These are phyloP conservation scores for Propithecus coquereli DNA, from an alignment of 2,113 vertebrate genomes.

Conservation along the genomic window DNA sequence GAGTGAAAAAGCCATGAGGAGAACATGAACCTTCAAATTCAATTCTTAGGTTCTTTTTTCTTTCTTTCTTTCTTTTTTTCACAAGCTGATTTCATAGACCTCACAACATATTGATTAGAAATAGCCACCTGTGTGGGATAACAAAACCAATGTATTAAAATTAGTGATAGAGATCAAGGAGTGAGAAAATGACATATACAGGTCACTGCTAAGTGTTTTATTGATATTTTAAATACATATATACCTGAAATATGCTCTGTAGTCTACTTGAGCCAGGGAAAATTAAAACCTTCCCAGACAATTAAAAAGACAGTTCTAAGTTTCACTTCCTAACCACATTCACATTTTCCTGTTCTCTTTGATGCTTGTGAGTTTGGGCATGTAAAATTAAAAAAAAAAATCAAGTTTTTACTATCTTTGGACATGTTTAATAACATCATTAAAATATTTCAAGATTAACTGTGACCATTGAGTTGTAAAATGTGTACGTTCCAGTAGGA, in stretches of 20 bases:
- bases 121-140: neutral
- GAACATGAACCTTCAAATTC: neutral
- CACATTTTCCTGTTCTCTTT: neutral
- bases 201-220: neutral
- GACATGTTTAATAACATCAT: constrained; percentile 38
- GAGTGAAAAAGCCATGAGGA: neutral
- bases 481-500: constrained; percentile 42
- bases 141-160: neutral
- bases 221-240: constrained; percentile 5
- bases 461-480: constrained; percentile 35
- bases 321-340: neutral
- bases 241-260: neutral
- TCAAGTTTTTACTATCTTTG: constrained; percentile 32
- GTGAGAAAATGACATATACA: neutral
- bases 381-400: constrained; percentile 27
- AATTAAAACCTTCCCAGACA: neutral
- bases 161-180: neutral
- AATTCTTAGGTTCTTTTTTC: neutral
- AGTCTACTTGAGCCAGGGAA: neutral
- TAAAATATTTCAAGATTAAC: constrained; percentile 57
- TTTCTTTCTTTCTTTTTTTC: neutral
- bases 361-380: neutral
- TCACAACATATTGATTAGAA: neutral
- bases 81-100: neutral
- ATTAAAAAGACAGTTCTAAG: constrained; percentile 8